Base-by-base conservation (phyloP, 2,797 vertebrate genomes). In the Bothrops alternatus region DNA sequence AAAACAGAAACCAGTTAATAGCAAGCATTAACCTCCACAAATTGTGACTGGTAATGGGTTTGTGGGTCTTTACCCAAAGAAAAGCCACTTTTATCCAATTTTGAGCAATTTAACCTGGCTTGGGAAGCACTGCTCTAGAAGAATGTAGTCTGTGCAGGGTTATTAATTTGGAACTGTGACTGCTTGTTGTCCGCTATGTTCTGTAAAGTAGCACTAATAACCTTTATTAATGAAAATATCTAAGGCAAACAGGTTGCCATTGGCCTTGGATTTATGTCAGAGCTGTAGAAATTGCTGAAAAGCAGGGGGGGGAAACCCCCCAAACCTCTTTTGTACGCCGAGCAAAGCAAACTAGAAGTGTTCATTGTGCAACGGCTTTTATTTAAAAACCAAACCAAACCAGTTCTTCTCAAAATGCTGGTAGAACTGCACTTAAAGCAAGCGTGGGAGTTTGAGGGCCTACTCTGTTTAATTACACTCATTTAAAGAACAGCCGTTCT, bases 381-480 rank as follows among this genome's bases (percentile, higher is more conserved):
- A 2, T 69, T 53, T 90, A 26, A 61, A n/a, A 65, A 69, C 47
- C 14, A 50, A 57, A 88, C 26, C 55, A n/a, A 88, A 85, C 69
- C 57, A 50, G 42, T 90, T 89, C 53, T 89, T 42, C 56, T 55
- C 55, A 55, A 50, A 69, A 89, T 50, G 57, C 87, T 63, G 78
- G 28, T 32, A 47, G n/a, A 56, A 32, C 53, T 73, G 61, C 87
- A 91, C 87, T 55, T 86, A 55, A 87, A 63, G 53, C 61, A 53
- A 85, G 56, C 7, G 92, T 93, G 92, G 92, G 92, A 63, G 92
- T 90, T 57, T 47, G 60, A 53, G 23, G 61, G 88, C 61, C 1
- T 47, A 93, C 60, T 78, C 90, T 28, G 69, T 91, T 85, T 93
- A 93, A 93, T 93, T 93, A 88, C 65, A 88, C 69, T 56, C 86